These are phyloP conservation scores for Ormyrus rosae DNA, from an alignment of 2,888 invertebrate species.

Conservation along the genomic window DNA sequence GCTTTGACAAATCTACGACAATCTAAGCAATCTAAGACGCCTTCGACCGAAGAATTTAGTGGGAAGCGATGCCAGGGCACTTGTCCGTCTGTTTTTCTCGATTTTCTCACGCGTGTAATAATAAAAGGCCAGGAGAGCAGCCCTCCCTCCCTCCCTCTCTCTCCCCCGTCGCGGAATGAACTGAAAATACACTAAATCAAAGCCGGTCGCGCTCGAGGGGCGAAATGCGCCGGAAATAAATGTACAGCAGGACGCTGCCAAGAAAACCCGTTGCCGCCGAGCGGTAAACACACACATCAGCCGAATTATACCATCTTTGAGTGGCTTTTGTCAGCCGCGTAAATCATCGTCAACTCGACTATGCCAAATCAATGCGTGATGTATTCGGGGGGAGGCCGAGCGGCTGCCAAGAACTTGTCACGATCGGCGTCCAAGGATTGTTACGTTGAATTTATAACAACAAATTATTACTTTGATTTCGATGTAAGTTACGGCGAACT, in stretches of 20 bases:
- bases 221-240: conserved; percentile 13
- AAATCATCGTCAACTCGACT: conserved; percentile 1
- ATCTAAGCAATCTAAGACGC: conserved; percentile 53
- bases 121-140: too few species aligned
- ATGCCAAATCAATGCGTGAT: conserved; percentile 26
- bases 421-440: conserved; percentile 20
- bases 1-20: conserved; percentile 57
- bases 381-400: not conserved
- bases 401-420: conserved; percentile 26
- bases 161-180: not conserved
- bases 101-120: not conserved
- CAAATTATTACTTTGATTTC: conserved; percentile 2
- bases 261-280: conserved; percentile 18
- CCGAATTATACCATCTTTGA: conserved; percentile 32
- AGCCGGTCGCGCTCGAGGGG: not conserved
- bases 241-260: conserved; percentile 9
- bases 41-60: conserved; percentile 43
- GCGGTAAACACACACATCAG: conserved; percentile 5
- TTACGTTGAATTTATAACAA: conserved; percentile 26
- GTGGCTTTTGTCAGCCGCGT: not conserved
- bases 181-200: too few species aligned
- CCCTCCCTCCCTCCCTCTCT: not conserved
- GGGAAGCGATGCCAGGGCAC: conserved; percentile 49
- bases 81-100: conserved; percentile 32
- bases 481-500: conserved; percentile 1